Conservation (phyloP, 30 jellyfish, hydroid and myxozoan species). For the Nemopilema nomurai region DNA sequence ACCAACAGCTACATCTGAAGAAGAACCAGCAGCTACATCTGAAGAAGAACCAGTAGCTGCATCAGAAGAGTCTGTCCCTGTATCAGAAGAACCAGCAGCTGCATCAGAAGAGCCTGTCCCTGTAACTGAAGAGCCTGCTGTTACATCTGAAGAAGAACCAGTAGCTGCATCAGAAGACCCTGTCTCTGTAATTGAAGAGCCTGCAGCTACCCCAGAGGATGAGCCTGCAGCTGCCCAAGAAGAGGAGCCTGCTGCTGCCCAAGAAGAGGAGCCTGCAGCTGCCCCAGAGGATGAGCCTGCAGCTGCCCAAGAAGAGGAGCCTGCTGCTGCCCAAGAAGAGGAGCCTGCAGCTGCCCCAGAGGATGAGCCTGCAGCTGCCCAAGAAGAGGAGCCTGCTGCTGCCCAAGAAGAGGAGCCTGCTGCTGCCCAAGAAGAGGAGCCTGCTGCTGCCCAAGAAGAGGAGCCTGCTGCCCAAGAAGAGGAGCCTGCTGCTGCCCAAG, state of each 20-base stretch:
- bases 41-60: conserved; percentile 18
- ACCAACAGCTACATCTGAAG: conserved; percentile 27
- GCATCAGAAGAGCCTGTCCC: conserved; percentile 11
- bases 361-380: conserved; percentile 13
- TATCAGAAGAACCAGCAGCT: conserved; percentile 24
- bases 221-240: conserved; percentile 18
- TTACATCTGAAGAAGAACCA: background rate
- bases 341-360: background rate
- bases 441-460: conserved; percentile 16
- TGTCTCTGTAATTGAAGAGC: background rate
- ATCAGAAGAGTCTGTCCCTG: conserved; percentile 9
- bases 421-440: conserved; percentile 21
- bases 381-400: conserved; percentile 42
- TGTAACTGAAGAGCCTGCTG: conserved; percentile 11
- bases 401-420: conserved; percentile 25
- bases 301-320: background rate
- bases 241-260: conserved; percentile 9
- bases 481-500: conserved; percentile 16
- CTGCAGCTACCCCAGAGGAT: background rate
- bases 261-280: conserved; percentile 5
- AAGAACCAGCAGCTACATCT: conserved; percentile 5
- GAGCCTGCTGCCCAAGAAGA: conserved; percentile 1
- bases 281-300: background rate
- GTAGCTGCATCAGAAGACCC: conserved; percentile 6
- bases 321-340: conserved; percentile 7